Percentiles rank a stretch among this genome's conserved stretches.
Evolutionary conservation across 2,888 invertebrate genomes (phyloP).

Genomic region (Bombyx huttoni): DNA sequence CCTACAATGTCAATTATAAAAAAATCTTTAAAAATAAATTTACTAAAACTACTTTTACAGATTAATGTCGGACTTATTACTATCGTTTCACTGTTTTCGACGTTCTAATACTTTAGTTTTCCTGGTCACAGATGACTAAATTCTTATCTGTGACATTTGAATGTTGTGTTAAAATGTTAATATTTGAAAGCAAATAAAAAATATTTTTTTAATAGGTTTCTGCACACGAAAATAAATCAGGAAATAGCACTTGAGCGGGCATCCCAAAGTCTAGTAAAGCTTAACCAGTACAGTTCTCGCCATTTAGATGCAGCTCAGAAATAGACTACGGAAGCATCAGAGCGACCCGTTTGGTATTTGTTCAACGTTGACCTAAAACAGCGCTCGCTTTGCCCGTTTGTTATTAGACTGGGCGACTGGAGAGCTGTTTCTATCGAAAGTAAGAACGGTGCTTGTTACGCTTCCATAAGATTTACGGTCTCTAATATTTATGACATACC

Average conservation of each 20-base stretch:
- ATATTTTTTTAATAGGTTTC: too few relatives aligned
- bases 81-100: too few relatives aligned
- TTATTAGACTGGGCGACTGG: constrained; percentile 58
- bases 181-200: too few relatives aligned
- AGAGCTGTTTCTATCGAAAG: constrained; percentile 24
- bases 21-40: too few relatives aligned
- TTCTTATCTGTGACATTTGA: too few relatives aligned
- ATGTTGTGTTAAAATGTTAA: too few relatives aligned
- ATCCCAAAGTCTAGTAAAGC: neutral
- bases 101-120: too few relatives aligned
- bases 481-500: neutral
- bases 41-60: too few relatives aligned
- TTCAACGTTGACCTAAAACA: constrained; percentile 73
- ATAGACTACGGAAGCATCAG: constrained; percentile 69
- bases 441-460: neutral
- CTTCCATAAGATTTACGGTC: neutral
- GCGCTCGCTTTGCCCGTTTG: constrained; percentile 68
- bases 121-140: too few relatives aligned
- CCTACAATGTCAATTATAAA: neutral
- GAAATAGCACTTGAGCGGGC: neutral
- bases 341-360: constrained; percentile 72
- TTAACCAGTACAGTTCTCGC: constrained; percentile 39
- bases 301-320: constrained; percentile 64
- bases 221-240: too few relatives aligned
- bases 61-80: too few relatives aligned